Percentiles rank a stretch among this genome's conserved stretches.
Evolutionary conservation across 2,888 invertebrate species (phyloP).

Genomic region (Drosophila pseudotakahashii): DNA sequence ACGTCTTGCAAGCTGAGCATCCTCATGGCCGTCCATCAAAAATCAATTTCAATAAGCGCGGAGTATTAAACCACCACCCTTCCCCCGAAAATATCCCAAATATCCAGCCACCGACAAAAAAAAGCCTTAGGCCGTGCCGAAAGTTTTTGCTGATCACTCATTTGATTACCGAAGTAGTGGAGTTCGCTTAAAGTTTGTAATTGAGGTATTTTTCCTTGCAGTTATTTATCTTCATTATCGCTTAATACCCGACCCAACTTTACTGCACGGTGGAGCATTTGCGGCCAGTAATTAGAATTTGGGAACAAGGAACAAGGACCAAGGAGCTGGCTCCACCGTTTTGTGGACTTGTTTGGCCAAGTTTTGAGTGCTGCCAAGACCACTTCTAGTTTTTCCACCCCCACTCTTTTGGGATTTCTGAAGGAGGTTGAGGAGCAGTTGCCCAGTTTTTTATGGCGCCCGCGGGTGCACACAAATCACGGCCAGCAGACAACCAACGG

Average conservation of each 20-base stretch:
- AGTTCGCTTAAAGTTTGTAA: slow-evolving; percentile 71
- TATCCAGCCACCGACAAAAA: too few species aligned
- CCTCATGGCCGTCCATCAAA: slow-evolving; percentile 4
- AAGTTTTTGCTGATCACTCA: slow-evolving; percentile 74
- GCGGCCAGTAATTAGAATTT: slow-evolving; percentile 21
- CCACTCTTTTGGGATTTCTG: background rate
- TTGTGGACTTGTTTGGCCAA: slow-evolving; percentile 24
- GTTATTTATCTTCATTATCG: slow-evolving; percentile 79
- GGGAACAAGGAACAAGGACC: slow-evolving; percentile 1
- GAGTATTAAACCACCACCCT: too few species aligned
- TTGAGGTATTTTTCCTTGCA: slow-evolving; percentile 72
- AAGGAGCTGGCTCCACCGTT: too few species aligned
- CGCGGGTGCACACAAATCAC: slow-evolving; percentile 60
- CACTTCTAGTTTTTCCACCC: slow-evolving; percentile 21
- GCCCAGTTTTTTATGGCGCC: slow-evolving; percentile 29
- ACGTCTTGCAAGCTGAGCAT: background rate
- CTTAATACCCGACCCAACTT: slow-evolving; percentile 65
- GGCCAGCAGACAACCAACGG: slow-evolving; percentile 40
- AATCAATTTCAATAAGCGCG: slow-evolving; percentile 27
- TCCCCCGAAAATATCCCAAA: too few species aligned
- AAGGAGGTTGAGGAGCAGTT: background rate
- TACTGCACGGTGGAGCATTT: slow-evolving; percentile 7
- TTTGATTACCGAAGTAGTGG: slow-evolving; percentile 74
- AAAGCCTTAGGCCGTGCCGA: slow-evolving; percentile 18
- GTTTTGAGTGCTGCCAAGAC: slow-evolving; percentile 47